phyloP scores from a whole-genome alignment of 2,113 vertebrate genomes.

The Falcunculus frontatus region DNA sequence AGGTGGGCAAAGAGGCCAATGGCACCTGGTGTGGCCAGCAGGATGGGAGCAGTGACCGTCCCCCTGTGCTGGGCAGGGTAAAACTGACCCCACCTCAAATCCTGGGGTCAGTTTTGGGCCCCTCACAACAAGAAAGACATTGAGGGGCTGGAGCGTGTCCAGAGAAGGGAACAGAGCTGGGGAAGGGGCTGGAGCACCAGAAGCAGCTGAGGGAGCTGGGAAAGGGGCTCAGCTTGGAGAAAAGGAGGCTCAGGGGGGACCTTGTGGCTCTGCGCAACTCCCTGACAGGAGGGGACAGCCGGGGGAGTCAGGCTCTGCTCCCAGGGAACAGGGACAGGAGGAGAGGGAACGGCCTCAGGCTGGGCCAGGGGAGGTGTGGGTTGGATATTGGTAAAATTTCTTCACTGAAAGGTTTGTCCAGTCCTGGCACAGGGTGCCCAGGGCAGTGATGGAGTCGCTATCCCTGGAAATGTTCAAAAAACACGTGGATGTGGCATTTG shows the following conservation, averaged over 20 bases:
- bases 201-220: not conserved
- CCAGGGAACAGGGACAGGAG: not conserved
- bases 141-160: not conserved
- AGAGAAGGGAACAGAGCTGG: not conserved
- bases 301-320: rapidly evolving
- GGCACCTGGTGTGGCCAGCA: not conserved
- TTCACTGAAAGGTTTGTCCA: not conserved
- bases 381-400: not conserved
- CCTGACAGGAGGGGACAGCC: not conserved
- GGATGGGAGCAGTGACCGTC: not conserved
- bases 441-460: not conserved
- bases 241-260: not conserved
- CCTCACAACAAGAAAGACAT: rapidly evolving
- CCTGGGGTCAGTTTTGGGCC: not conserved
- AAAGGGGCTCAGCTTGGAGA: not conserved
- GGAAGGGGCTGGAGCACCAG: not conserved
- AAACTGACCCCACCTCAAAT: not conserved
- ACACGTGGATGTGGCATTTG: not conserved
- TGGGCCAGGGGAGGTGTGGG: not conserved
- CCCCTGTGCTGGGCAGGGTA: not conserved
- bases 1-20: not conserved
- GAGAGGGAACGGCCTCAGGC: not conserved
- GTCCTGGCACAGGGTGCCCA: not conserved
- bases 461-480: not conserved
- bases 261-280: not conserved